A percentile compares a stretch with the other conserved stretches of the same genome.
phyloP scores from a whole-genome alignment of 2,797 vertebrate genomes.

The Chloroceryle inda region DNA sequence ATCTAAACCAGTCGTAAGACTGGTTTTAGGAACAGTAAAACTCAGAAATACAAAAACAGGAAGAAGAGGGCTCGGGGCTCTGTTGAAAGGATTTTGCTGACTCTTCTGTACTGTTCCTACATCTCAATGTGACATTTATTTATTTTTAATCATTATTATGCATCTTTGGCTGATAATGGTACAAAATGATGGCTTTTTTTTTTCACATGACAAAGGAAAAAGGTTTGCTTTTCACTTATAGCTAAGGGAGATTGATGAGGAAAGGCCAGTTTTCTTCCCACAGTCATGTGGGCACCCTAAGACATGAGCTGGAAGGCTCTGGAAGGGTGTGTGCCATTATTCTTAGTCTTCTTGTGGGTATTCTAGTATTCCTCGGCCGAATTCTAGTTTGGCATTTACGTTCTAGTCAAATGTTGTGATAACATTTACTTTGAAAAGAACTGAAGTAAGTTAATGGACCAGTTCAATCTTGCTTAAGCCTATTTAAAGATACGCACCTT shows the following conservation, averaged over 20 bases:
- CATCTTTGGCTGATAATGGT: background rate
- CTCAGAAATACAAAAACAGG: background rate
- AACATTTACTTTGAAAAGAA: background rate
- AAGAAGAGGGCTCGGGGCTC: background rate
- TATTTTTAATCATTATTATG: background rate
- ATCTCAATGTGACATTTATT: fast-evolving
- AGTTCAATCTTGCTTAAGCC: background rate
- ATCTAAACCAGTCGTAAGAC: background rate
- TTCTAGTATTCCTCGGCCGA: background rate
- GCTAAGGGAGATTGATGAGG: background rate
- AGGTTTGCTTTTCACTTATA: background rate
- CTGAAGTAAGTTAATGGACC: background rate
- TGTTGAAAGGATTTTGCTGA: background rate
- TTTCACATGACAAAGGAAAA: background rate
- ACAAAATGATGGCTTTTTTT: background rate
- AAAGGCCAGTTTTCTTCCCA: background rate
- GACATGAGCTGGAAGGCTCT: background rate
- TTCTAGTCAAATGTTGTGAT: background rate
- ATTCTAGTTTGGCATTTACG: background rate
- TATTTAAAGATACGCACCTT: background rate
- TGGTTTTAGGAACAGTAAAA: background rate
- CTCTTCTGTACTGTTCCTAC: background rate
- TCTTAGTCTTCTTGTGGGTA: background rate
- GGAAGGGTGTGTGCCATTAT: background rate
- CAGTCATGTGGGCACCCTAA: background rate